Evolutionary conservation across 2,113 vertebrate genomes (phyloP), one percentile per base, ranked within the genome.

Genomic region (Bungarus multicinctus): DNA sequence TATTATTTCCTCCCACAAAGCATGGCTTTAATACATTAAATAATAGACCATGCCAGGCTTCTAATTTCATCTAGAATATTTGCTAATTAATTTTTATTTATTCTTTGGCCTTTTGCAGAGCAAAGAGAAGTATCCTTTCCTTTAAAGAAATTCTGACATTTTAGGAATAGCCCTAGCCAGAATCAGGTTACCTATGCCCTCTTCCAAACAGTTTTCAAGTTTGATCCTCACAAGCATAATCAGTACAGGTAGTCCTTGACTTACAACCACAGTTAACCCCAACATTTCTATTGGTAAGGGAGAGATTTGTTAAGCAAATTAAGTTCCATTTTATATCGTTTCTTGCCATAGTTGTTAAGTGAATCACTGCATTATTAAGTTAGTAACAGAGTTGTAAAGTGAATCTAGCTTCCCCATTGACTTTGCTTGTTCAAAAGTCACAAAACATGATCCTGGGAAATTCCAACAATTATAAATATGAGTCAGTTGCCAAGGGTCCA

Each of bases 1-100:
- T 64, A n/a, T 64, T 88, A 30, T 87, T 93, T 91, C 52, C 92
- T 91, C 39, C 93, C 8, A 74, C 92, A 89, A 52, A 91, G 87
- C 27, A 25, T 0, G 22, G 45, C 6, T 43, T 93, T 45, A 30
- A 94, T 87, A 34, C 88, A 27, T 39, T 34, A 55, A 55, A 14
- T 14, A 0, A 60, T 57, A 64, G 52, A 87, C 58, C 18, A 0
- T 4, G 30, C 85, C 1, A 2, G 3, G 45, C 39, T 91, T 88
- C 58, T 60, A 58, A 2, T 0, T 45, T 2, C 45, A 88, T 89
- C 39, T 64, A 54, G 7, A 85, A 34, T 69, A 3, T 0, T 11
- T 18, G 1, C 4, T 1, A 55, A 30, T 8, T 50, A 34, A 23
- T 22, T 47, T n/a, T 39, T 55, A 54, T 93, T 88, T 91, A 57